Conservation (phyloP, 2,113 vertebrate species). For the Cololabis saira region DNA sequence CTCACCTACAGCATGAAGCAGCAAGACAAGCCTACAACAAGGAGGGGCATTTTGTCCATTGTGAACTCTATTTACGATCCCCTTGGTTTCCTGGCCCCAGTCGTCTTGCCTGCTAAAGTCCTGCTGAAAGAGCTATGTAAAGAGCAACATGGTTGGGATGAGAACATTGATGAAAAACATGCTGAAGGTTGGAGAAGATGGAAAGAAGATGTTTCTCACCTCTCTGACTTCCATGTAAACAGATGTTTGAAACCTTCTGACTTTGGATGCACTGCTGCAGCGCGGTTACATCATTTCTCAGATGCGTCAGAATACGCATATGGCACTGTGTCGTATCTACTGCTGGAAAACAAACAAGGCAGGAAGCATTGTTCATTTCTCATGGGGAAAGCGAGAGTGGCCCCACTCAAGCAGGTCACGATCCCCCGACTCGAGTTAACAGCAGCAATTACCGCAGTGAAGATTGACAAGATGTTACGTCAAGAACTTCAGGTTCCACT, state of each 20-base stretch:
- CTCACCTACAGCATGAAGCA: too few relatives aligned
- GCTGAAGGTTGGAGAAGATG: background rate
- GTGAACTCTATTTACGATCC: too few relatives aligned
- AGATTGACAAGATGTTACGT: conserved; percentile 14
- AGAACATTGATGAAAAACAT: background rate
- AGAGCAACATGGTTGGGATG: background rate
- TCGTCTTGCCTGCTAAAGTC: too few relatives aligned
- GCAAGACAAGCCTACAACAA: too few relatives aligned
- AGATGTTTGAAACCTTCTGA: conserved; percentile 19
- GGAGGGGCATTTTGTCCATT: too few relatives aligned
- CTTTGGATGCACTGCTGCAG: background rate
- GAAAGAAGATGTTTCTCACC: background rate
- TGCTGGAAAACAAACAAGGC: conserved; percentile 22
- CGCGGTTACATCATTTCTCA: conserved; percentile 34
- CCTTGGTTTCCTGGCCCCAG: too few relatives aligned
- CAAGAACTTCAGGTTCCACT: conserved; percentile 21
- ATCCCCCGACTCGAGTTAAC: too few relatives aligned
- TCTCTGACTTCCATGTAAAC: background rate
- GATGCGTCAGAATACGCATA: conserved; percentile 25
- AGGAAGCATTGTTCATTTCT: conserved; percentile 35
- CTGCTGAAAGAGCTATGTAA: too few relatives aligned
- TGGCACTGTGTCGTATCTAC: conserved; percentile 29
- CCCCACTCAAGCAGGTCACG: conserved; percentile 29
- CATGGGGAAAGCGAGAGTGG: conserved; percentile 44
- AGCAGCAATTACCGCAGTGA: too few relatives aligned